phyloP scores from a whole-genome alignment of 2,888 invertebrate species.

The Gonocerus acuteangulatus region DNA sequence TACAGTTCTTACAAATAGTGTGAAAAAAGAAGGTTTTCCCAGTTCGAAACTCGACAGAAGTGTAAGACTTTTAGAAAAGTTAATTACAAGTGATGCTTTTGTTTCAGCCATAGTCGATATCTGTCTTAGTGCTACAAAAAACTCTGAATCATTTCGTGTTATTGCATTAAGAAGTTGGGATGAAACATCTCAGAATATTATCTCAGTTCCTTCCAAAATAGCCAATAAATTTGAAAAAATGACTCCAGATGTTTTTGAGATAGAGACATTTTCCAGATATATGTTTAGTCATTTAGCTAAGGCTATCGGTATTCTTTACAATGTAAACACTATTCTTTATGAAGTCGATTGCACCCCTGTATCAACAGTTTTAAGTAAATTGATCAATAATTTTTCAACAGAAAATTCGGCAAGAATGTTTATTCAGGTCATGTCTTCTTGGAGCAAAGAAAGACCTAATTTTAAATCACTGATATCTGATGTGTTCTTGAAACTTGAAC shows the following conservation, averaged over 20 bases:
- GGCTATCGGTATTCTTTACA: conserved; percentile 54
- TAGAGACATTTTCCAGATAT: conserved; percentile 52
- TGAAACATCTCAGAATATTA: conserved; percentile 43
- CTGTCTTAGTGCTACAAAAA: conserved; percentile 24
- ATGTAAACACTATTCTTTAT: conserved; percentile 38
- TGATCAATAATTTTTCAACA: conserved; percentile 52
- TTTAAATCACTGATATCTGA: conserved; percentile 43
- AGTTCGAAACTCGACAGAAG: conserved; percentile 43
- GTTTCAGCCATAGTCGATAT: conserved; percentile 48
- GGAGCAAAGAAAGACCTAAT: conserved; percentile 43
- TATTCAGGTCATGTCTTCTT: conserved; percentile 50
- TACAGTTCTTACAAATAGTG: conserved; percentile 45
- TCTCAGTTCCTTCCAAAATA: conserved; percentile 61
- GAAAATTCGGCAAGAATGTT: conserved; percentile 48
- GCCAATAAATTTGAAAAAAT: conserved; percentile 57
- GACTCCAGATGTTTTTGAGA: conserved; percentile 52
- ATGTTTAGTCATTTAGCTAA: conserved; percentile 55
- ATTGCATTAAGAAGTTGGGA: conserved; percentile 9
- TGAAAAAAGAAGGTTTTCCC: conserved; percentile 45
- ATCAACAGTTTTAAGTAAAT: conserved; percentile 54
- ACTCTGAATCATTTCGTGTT: conserved; percentile 4
- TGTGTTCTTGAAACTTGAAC: conserved; percentile 51
- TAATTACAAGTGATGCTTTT: conserved; percentile 53
- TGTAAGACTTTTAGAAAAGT: conserved; percentile 45
- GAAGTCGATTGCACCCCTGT: conserved; percentile 45